Evolutionary conservation across 2,888 invertebrate species (phyloP).

Genomic region (Drosophila anomelani): DNA sequence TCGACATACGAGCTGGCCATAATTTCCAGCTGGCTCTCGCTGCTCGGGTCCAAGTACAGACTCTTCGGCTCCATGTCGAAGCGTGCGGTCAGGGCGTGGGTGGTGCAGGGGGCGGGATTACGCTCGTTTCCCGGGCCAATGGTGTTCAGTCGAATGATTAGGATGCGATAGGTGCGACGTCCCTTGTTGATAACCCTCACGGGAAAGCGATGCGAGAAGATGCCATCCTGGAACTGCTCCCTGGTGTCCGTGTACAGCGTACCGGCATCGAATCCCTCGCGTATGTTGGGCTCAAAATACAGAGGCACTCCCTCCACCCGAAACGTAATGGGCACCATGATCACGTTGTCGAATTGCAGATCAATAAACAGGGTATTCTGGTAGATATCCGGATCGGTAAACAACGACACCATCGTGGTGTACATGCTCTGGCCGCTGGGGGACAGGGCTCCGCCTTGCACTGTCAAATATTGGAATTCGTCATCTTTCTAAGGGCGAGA

Average conservation of each 20-base stretch:
- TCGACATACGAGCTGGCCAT: constrained; percentile 65
- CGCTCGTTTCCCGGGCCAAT: constrained; percentile 16
- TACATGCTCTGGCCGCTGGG: constrained; percentile 73
- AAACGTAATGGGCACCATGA: constrained; percentile 73
- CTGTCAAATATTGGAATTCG: constrained; percentile 62
- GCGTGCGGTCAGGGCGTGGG: constrained; percentile 54
- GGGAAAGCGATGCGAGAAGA: constrained; percentile 51
- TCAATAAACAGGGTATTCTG: constrained; percentile 70
- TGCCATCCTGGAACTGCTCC: constrained; percentile 50
- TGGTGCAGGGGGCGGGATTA: constrained; percentile 28
- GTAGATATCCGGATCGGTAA: constrained; percentile 76
- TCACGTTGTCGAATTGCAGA: constrained; percentile 62
- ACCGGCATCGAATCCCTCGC: constrained; percentile 68
- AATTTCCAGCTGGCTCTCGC: constrained; percentile 52
- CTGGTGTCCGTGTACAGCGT: constrained; percentile 63
- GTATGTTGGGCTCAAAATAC: constrained; percentile 75
- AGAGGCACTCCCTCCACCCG: constrained; percentile 79
- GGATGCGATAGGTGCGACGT: constrained; percentile 70
- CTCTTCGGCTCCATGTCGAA: constrained; percentile 69
- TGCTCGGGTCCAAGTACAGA: constrained; percentile 49
- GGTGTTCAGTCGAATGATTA: constrained; percentile 63
- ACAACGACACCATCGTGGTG: constrained; percentile 65
- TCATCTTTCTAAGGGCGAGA: constrained; percentile 54
- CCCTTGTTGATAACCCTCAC: constrained; percentile 76
- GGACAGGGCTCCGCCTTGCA: constrained; percentile 69